Conservation (phyloP, 2,797 vertebrate species). For the Sebastes cheni region DNA sequence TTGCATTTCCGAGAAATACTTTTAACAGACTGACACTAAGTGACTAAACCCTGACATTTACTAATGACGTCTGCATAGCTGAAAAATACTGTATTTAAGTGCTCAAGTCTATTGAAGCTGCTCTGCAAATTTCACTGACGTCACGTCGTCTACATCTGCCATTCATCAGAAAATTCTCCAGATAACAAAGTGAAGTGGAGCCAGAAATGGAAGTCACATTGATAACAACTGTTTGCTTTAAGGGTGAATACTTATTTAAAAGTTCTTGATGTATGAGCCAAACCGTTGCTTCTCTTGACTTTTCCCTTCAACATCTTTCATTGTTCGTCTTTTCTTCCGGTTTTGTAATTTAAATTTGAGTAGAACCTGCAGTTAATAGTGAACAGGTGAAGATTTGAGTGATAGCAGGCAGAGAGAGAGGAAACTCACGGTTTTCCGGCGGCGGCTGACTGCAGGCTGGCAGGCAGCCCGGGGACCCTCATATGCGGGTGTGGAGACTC, state of each 20-base stretch:
- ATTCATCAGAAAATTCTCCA: neutral
- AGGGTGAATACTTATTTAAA: neutral
- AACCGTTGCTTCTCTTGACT: neutral
- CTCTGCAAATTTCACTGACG: neutral
- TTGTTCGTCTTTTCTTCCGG: neutral
- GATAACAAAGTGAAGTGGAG: neutral
- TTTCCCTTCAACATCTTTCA: neutral
- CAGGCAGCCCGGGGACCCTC: conserved; percentile 81
- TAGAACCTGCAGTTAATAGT: neutral
- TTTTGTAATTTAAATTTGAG: conserved; percentile 10
- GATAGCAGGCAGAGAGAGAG: neutral
- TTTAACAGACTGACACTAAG: neutral
- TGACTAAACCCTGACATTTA: conserved; percentile 9
- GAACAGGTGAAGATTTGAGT: conserved; percentile 27
- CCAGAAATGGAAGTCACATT: neutral
- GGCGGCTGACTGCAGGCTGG: conserved; percentile 83
- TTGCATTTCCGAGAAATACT: neutral
- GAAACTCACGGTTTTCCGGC: conserved; percentile 84
- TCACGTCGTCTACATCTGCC: neutral
- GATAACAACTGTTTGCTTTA: neutral
- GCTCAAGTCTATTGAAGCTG: neutral
- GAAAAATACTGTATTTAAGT: neutral
- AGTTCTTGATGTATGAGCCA: neutral
- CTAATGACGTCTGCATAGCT: neutral
- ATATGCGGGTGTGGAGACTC: conserved; percentile 84